Conservation (phyloP, 2,113 vertebrate genomes). For the Hemicordylus capensis region DNA sequence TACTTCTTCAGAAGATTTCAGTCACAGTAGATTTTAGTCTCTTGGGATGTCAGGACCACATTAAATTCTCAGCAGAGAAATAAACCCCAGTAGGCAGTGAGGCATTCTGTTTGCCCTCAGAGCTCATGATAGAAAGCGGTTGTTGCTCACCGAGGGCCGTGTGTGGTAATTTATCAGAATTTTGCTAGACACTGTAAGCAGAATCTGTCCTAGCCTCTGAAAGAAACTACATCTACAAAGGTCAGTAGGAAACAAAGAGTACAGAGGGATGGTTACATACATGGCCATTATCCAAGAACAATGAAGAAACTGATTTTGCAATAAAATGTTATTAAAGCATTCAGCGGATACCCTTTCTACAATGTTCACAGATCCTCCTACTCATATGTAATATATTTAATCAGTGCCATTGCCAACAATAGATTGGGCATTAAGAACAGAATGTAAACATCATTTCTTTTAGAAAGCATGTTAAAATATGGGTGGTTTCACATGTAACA, state of each 20-base stretch:
- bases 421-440: neutral
- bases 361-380: neutral
- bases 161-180: constrained; percentile 39
- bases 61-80: constrained; percentile 50
- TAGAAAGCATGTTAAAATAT: neutral
- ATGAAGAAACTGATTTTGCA: neutral
- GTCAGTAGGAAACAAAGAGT: constrained; percentile 56
- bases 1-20: constrained; percentile 59
- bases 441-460: neutral
- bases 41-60: constrained; percentile 46
- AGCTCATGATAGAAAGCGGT: neutral
- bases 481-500: no score
- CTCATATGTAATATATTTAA: neutral
- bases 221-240: constrained; percentile 29
- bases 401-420: neutral
- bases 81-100: constrained; percentile 47
- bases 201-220: constrained; percentile 1
- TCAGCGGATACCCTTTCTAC: neutral
- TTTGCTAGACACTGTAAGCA: constrained; percentile 28
- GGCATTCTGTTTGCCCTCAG: constrained; percentile 44
- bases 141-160: constrained; percentile 23
- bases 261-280: constrained; percentile 39
- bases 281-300: constrained; percentile 51
- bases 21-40: constrained; percentile 57
- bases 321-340: neutral